These are phyloP conservation scores for Gymnosoma rotundatum DNA, from an alignment of 2,888 invertebrate species.

Conservation along the genomic window DNA sequence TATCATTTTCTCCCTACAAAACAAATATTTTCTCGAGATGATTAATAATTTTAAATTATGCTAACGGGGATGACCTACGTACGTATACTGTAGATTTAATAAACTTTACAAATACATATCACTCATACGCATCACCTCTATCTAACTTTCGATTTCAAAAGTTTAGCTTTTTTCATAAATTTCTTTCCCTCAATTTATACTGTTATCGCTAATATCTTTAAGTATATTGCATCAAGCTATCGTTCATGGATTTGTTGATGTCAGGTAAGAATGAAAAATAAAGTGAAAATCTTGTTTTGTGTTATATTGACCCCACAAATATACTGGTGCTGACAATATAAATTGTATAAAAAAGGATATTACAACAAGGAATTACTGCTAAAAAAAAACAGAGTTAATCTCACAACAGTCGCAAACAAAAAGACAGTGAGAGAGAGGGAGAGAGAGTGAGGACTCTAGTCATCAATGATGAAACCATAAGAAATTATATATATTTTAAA, in stretches of 20 bases:
- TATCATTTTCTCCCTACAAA: too few relatives aligned
- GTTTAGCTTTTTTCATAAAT: slow-evolving; percentile 8
- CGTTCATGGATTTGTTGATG: slow-evolving; percentile 54
- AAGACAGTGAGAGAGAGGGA: neutral
- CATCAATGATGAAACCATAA: slow-evolving; percentile 18
- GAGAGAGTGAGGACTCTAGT: neutral
- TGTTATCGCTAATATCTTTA: slow-evolving; percentile 23
- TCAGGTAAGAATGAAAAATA: slow-evolving; percentile 43
- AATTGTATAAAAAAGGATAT: slow-evolving; percentile 35
- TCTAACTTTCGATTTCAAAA: neutral
- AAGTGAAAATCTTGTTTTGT: slow-evolving; percentile 32
- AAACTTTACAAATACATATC: too few relatives aligned
- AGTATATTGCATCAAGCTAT: slow-evolving; percentile 32
- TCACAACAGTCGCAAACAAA: neutral
- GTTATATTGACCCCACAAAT: slow-evolving; percentile 34
- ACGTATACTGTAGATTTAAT: too few relatives aligned
- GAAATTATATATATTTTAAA: slow-evolving; percentile 28
- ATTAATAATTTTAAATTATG: too few relatives aligned
- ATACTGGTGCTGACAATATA: slow-evolving; percentile 35
- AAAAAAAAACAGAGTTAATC: neutral
- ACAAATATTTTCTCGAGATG: too few relatives aligned
- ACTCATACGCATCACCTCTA: neutral
- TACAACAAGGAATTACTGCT: slow-evolving; percentile 12
- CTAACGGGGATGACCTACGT: too few relatives aligned
- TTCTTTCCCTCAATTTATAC: neutral